Base-by-base conservation (phyloP, 1,140 invertebrate species). In the Lucilia cuprina region DNA sequence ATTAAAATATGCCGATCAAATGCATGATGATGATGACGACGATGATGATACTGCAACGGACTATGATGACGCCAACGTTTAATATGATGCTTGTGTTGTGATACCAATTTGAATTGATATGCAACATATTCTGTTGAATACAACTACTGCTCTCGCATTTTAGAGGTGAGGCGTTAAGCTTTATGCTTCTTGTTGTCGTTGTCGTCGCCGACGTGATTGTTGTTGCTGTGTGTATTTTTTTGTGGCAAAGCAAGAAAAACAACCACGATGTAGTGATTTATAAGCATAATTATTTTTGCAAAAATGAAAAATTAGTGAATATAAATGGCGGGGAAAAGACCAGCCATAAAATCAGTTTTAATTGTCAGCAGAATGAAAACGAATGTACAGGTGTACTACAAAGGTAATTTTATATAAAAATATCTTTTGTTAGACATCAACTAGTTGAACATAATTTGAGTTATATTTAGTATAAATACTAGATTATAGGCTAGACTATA, bases 201-300 rank as follows among this genome's bases (percentile, higher is more conserved):
- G 25, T 30, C 25, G 25, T 30, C 3, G 25, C 3, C 25, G 25
- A 2, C 25, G 25, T 30, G 25, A 3, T 30, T 30, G 25, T 30
- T 30, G 25, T 49, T 80, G 77, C 41, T 49, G 47, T 78, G 75
- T 49, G 47, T 78, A 5, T 47, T 35, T 35, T 19, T 75, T 60
- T 60, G 17, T 60, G 50, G 17, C 50, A 60, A 60, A 60, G 50
- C 50, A 60, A 60, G 13, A 60, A 17, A 60, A 17, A 17, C 14
- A 70, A 25, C 8, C 19, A 35, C 41, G 30, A 34, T 0, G 17
- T 13, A 19, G 35, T 80, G 77, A 80, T 80, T 80, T 80, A 80
- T 80, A 80, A 80, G 41, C 77, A 49, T 80, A 80, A 80, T 50
- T 50, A 50, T 80, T 80, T 80, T 80, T 41, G 47, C 21, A 21